These are phyloP conservation scores for Coelogynopora nodosa DNA, from an alignment of 2,888 invertebrate genomes.

Conservation along the genomic window DNA sequence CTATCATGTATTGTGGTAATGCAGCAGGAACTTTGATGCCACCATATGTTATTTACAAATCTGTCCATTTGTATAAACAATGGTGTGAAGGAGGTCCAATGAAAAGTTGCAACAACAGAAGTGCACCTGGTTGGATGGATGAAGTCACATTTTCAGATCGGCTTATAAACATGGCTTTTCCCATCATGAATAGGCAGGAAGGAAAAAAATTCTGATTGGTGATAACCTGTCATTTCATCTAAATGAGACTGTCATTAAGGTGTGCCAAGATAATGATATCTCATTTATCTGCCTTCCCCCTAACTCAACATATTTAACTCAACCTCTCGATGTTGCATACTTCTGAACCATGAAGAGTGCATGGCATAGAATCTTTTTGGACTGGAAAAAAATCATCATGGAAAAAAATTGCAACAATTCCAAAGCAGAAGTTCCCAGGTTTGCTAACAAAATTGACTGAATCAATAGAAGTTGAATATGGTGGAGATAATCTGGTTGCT, in stretches of 20 bases:
- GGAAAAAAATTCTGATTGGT: slow-evolving; percentile 5
- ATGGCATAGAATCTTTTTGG: slow-evolving; percentile 46
- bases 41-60: slow-evolving; percentile 10
- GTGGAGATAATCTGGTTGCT: neutral
- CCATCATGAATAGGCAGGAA: neutral
- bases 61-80: neutral
- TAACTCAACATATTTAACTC: slow-evolving; percentile 49
- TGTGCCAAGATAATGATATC: neutral
- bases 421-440: neutral
- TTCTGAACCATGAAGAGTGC: slow-evolving; percentile 48
- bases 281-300: slow-evolving; percentile 47
- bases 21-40: neutral
- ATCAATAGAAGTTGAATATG: neutral
- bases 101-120: neutral
- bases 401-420: slow-evolving; percentile 1
- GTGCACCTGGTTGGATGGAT: neutral
- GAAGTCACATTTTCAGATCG: neutral
- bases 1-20: slow-evolving; percentile 16
- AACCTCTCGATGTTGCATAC: slow-evolving; percentile 49
- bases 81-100: neutral
- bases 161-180: neutral
- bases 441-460: neutral
- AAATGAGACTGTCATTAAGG: neutral
- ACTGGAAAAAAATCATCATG: neutral
- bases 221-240: slow-evolving; percentile 15